Conservation (phyloP, 2,888 invertebrate genomes). For the Trissonchulus latispiculum region DNA sequence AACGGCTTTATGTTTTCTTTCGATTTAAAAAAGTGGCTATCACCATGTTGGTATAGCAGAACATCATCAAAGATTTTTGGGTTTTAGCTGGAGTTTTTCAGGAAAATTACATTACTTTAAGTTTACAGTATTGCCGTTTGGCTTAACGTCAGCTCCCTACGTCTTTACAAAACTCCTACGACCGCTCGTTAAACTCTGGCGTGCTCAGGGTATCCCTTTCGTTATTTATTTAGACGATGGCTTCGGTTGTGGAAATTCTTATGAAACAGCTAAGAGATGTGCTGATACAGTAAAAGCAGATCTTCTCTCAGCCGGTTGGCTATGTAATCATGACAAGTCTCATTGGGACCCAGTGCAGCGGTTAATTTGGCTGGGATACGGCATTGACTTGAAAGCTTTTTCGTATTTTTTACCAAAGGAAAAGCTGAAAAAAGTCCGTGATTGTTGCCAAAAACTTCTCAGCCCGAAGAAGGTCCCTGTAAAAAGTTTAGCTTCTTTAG, state of each 20-base stretch:
- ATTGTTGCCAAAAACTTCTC: not conserved
- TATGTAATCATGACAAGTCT: not conserved
- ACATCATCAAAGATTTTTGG: conserved; percentile 2
- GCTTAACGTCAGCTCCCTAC: conserved; percentile 14
- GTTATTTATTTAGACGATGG: conserved; percentile 20
- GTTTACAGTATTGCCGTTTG: conserved; percentile 21
- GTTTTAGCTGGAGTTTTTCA: not conserved
- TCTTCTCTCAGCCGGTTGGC: not conserved
- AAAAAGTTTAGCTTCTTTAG: not conserved
- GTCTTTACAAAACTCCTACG: conserved; percentile 19
- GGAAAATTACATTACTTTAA: not conserved
- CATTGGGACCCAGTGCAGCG: not conserved
- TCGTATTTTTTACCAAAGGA: not conserved
- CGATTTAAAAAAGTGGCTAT: conserved; percentile 20
- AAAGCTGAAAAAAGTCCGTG: not conserved
- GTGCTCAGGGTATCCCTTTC: conserved; percentile 8
- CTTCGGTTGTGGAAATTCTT: not conserved
- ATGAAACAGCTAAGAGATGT: not conserved
- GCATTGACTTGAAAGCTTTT: not conserved
- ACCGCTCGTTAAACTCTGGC: conserved; percentile 14
- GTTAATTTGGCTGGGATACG: not conserved
- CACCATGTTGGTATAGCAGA: conserved; percentile 17
- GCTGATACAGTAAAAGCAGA: not conserved
- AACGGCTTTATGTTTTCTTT: conserved; percentile 16
- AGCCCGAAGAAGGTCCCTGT: not conserved